phyloP scores from a whole-genome alignment of 2,888 invertebrate genomes.

The Fragum whitleyi region DNA sequence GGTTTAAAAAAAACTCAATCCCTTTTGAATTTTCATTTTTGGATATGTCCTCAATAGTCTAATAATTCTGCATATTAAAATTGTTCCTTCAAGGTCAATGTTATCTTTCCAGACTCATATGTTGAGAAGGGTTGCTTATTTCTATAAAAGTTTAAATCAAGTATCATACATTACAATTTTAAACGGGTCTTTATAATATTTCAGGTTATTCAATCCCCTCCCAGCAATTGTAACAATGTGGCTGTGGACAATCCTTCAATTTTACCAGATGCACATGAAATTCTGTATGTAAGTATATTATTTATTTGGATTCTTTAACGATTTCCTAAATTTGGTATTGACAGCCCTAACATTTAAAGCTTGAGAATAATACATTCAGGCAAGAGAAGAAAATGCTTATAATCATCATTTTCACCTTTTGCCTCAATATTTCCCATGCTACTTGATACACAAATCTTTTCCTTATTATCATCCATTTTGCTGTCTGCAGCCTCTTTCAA shows the following conservation, averaged over 20 bases:
- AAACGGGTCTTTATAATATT: background rate
- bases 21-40: no score
- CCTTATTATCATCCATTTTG: background rate
- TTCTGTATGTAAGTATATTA: background rate
- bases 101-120: background rate
- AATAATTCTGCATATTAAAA: no score
- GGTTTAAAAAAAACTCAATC: no score
- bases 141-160: background rate
- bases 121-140: background rate
- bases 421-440: background rate
- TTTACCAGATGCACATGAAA: slow-evolving; percentile 1
- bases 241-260: background rate
- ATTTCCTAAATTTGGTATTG: background rate
- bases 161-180: slow-evolving; percentile 1
- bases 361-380: no score
- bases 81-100: background rate
- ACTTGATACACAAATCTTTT: background rate
- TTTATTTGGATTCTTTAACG: background rate
- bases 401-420: background rate
- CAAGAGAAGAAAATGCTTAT: background rate
- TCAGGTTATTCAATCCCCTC: slow-evolving; percentile 1
- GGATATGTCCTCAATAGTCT: no score
- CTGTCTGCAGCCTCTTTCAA: slow-evolving; percentile 1
- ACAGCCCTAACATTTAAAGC: background rate
- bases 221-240: slow-evolving; percentile 1